These are phyloP conservation scores for Amphipoea lucens DNA, from an alignment of 2,888 invertebrate species.

Conservation along the genomic window DNA sequence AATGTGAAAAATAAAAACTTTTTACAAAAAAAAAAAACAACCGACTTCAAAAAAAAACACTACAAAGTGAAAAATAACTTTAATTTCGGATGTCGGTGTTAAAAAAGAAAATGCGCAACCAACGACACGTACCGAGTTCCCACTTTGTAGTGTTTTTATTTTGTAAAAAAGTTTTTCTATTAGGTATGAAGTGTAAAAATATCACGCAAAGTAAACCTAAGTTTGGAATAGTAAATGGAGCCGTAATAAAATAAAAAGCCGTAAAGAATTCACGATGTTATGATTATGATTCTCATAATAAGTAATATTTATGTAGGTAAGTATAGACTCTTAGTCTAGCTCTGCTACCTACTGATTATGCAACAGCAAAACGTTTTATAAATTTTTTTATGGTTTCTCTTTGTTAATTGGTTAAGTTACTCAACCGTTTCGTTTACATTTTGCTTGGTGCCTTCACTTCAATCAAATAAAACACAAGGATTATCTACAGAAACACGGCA, in stretches of 20 bases:
- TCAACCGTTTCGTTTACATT: slow-evolving; percentile 44
- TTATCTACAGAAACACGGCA: slow-evolving; percentile 10
- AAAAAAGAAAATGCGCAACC: too few species aligned
- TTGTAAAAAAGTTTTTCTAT: neutral
- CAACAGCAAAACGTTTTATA: slow-evolving; percentile 39
- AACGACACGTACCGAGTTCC: too few species aligned
- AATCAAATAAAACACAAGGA: slow-evolving; percentile 21
- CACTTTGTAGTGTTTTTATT: too few species aligned
- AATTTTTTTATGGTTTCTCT: slow-evolving; percentile 33
- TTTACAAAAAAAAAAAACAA: too few species aligned
- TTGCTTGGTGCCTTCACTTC: slow-evolving; percentile 24
- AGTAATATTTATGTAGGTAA: neutral
- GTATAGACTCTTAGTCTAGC: neutral
- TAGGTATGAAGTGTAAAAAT: neutral
- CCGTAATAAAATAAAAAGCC: neutral
- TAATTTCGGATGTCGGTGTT: too few species aligned
- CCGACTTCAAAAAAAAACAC: too few species aligned
- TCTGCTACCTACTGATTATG: slow-evolving; percentile 19
- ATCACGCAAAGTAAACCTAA: neutral
- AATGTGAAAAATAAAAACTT: too few species aligned
- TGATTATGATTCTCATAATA: neutral
- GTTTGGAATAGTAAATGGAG: neutral
- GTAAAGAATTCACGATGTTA: slow-evolving; percentile 8
- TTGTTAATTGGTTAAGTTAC: slow-evolving; percentile 37
- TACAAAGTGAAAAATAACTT: too few species aligned